Conservation (phyloP, 2,797 vertebrate species). For the Pelobates cultripes region DNA sequence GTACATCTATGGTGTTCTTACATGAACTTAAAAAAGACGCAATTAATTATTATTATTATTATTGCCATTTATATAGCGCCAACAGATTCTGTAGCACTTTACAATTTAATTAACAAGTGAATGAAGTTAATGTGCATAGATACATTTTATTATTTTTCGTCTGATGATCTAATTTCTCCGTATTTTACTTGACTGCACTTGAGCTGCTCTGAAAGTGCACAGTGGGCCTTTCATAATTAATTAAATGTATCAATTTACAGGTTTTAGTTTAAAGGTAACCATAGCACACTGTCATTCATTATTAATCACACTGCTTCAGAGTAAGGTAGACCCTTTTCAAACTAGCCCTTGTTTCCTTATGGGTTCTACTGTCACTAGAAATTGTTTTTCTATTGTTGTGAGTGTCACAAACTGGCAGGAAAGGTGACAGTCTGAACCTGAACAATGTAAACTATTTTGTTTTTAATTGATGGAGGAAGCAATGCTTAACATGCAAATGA, state of each 20-base stretch:
- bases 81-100: too few relatives aligned
- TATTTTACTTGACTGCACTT: constrained; percentile 54
- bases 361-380: constrained; percentile 72
- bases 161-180: background rate
- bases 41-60: too few relatives aligned
- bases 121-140: background rate
- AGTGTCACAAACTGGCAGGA: constrained; percentile 65
- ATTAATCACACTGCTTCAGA: constrained; percentile 79
- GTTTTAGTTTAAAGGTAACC: constrained; percentile 91
- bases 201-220: constrained; percentile 65
- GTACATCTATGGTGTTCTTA: too few relatives aligned
- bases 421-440: constrained; percentile 59
- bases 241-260: constrained; percentile 82
- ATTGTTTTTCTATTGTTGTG: constrained; percentile 62
- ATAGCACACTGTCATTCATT: constrained; percentile 88
- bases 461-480: constrained; percentile 73
- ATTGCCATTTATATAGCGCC: background rate
- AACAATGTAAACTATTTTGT: constrained; percentile 77
- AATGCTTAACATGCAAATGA: constrained; percentile 67
- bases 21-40: too few relatives aligned
- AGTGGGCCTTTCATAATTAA: constrained; percentile 84
- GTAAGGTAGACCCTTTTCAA: constrained; percentile 70
- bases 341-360: constrained; percentile 71
- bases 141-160: background rate
- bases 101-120: background rate